Conservation (phyloP, 2,888 invertebrate species). For the Lasioglossum zephyrum region DNA sequence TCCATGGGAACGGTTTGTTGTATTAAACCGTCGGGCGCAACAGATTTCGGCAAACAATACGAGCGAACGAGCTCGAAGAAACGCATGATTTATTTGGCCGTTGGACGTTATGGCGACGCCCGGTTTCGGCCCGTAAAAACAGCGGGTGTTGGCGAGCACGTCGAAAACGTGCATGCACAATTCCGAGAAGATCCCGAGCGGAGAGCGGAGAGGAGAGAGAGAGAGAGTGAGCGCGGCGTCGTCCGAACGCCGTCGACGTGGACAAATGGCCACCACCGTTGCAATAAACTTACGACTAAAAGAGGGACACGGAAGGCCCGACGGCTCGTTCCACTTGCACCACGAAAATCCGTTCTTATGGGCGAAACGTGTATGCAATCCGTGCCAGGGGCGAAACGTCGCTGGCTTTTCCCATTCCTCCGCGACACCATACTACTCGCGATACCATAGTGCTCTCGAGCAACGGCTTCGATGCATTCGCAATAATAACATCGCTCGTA, state of each 20-base stretch:
- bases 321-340: slow-evolving; percentile 40
- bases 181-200: slow-evolving; percentile 46
- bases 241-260: slow-evolving; percentile 56
- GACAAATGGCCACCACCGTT: slow-evolving; percentile 66
- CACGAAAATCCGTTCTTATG: slow-evolving; percentile 57
- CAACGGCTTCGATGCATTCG: background rate
- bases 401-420: background rate
- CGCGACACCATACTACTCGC: background rate
- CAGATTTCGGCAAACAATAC: slow-evolving; percentile 6
- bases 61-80: slow-evolving; percentile 3
- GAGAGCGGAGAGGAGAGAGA: background rate
- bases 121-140: slow-evolving; percentile 32
- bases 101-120: background rate
- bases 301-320: slow-evolving; percentile 48
- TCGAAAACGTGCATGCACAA: slow-evolving; percentile 49
- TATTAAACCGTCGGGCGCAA: background rate
- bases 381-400: slow-evolving; percentile 38
- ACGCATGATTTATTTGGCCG: slow-evolving; percentile 32
- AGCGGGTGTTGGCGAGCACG: slow-evolving; percentile 15
- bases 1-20: background rate
- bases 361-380: slow-evolving; percentile 46
- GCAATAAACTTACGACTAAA: slow-evolving; percentile 64
- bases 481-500: background rate
- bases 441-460: background rate
- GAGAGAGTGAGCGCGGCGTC: background rate